Evolutionary conservation across 2,797 vertebrate species (phyloP).

Genomic region (Macropodus opercularis): DNA sequence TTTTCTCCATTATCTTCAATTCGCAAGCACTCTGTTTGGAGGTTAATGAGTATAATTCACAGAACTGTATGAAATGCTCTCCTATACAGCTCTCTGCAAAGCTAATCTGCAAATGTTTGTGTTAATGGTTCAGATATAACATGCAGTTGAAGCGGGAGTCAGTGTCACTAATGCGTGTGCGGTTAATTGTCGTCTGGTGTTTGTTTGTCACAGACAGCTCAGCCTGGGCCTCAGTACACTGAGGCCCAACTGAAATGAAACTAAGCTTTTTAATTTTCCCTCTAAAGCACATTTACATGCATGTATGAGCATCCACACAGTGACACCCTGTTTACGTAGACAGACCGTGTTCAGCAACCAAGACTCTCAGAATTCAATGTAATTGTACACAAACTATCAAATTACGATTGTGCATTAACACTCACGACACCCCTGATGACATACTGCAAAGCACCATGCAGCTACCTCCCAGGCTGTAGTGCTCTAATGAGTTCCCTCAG

Average conservation of each 20-base stretch:
- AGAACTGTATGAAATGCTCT: slow-evolving; percentile 1
- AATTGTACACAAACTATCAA: slow-evolving; percentile 58
- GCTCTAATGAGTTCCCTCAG: slow-evolving; percentile 73
- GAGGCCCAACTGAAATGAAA: too few species aligned
- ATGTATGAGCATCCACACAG: too few species aligned
- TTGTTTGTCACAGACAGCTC: too few species aligned
- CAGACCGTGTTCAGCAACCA: slow-evolving; percentile 16
- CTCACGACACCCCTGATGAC: slow-evolving; percentile 49
- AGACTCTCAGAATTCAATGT: slow-evolving; percentile 52
- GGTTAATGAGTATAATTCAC: slow-evolving; percentile 18
- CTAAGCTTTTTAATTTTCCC: too few species aligned
- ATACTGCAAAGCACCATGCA: slow-evolving; percentile 56
- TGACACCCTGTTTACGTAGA: not conserved
- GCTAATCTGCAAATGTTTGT: slow-evolving; percentile 47
- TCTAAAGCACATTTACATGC: too few species aligned
- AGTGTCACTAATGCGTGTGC: slow-evolving; percentile 35
- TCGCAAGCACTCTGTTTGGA: slow-evolving; percentile 8
- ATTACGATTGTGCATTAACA: slow-evolving; percentile 66
- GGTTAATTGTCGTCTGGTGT: slow-evolving; percentile 21
- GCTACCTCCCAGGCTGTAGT: slow-evolving; percentile 56
- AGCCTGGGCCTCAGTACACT: too few species aligned
- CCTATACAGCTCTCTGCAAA: slow-evolving; percentile 25
- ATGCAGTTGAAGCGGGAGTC: slow-evolving; percentile 17
- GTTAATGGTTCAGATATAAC: slow-evolving; percentile 43
- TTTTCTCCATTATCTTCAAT: not conserved